Conservation (phyloP, 1,140 invertebrate species). For the Delia radicum region DNA sequence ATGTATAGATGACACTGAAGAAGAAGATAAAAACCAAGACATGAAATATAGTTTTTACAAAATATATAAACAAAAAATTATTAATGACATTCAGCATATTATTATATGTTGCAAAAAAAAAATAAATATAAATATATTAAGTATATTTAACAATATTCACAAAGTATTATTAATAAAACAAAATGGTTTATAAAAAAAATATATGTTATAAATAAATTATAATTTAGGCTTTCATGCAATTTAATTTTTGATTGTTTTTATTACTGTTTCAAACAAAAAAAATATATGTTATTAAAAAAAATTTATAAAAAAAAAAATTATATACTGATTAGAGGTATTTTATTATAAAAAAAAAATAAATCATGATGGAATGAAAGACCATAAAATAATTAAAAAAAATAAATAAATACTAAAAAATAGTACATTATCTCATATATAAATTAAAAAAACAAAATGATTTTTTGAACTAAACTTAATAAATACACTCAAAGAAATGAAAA, state of each 20-base stretch:
- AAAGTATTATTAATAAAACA: neutral
- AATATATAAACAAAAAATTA: neutral
- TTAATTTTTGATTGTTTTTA: neutral
- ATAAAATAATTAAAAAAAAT: neutral
- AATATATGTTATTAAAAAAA: neutral
- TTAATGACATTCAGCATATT: slow-evolving; percentile 21
- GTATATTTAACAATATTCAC: neutral
- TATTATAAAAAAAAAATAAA: neutral
- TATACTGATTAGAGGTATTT: slow-evolving; percentile 18
- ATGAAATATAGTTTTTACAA: neutral
- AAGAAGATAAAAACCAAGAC: neutral
- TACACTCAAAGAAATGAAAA: neutral
- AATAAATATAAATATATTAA: neutral
- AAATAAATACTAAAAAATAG: slow-evolving; percentile 20
- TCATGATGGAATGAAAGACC: neutral
- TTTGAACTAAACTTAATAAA: slow-evolving; percentile 1
- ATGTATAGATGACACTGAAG: neutral
- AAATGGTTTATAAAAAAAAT: neutral
- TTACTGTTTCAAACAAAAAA: neutral
- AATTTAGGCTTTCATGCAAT: slow-evolving; percentile 17
- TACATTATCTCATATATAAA: slow-evolving; percentile 3
- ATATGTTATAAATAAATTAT: neutral
- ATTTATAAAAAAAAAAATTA: neutral
- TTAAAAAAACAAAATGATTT: neutral
- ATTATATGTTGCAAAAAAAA: slow-evolving; percentile 9